Percentiles rank a stretch among this genome's conserved stretches.
These are phyloP conservation scores for Hemiprocne comata DNA, from an alignment of 2,113 vertebrate species.

Conservation along the genomic window DNA sequence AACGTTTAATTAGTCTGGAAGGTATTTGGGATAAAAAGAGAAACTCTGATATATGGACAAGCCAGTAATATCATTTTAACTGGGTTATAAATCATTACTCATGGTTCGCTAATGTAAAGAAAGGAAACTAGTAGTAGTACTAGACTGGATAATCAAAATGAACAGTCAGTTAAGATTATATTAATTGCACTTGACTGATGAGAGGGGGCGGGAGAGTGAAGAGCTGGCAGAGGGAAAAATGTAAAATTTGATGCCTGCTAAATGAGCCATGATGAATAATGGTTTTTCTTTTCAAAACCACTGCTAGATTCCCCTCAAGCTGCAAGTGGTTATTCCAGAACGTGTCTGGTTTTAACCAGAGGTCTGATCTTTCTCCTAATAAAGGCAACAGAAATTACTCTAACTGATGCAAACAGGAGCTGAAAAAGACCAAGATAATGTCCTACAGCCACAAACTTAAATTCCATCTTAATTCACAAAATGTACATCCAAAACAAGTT, in stretches of 20 bases:
- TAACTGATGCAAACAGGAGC: constrained; percentile 6
- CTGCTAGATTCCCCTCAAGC: constrained; percentile 45
- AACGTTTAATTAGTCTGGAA: constrained; percentile 10
- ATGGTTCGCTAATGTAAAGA: constrained; percentile 34
- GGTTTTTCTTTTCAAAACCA: constrained; percentile 59
- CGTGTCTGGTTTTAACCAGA: constrained; percentile 7
- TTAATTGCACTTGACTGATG: constrained; percentile 65
- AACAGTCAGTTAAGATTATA: constrained; percentile 60
- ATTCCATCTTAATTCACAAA: constrained; percentile 18
- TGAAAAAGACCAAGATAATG: neutral
- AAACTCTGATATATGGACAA: neutral
- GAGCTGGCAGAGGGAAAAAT: constrained; percentile 59
- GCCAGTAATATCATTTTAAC: neutral
- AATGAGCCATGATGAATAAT: constrained; percentile 69
- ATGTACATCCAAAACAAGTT: neutral
- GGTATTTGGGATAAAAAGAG: neutral
- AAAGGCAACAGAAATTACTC: constrained; percentile 3
- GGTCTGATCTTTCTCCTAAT: neutral
- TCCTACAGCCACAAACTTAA: constrained; percentile 37
- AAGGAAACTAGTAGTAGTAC: constrained; percentile 38
- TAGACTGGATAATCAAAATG: constrained; percentile 52
- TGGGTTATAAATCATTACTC: constrained; percentile 38
- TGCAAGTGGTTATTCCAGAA: neutral
- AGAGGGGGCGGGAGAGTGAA: constrained; percentile 49
- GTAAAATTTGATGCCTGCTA: constrained; percentile 65